Conservation (phyloP, 2,888 invertebrate genomes). For the Galerucella nymphaeae region DNA sequence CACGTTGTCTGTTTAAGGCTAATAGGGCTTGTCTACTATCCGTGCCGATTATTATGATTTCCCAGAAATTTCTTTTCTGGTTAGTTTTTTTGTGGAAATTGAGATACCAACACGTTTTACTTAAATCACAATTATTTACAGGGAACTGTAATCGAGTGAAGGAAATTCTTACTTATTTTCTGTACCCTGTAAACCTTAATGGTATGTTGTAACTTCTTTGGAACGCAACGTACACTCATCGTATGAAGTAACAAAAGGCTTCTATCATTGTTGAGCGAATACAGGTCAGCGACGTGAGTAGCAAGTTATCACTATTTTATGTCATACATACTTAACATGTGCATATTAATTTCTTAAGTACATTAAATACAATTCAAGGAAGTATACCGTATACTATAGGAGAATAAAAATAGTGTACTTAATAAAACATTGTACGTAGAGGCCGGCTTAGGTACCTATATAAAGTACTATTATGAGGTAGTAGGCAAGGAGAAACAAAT, state of each 20-base stretch:
- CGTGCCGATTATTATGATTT: no score
- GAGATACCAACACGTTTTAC: no score
- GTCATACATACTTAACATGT: conserved; percentile 20
- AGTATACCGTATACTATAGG: conserved; percentile 9
- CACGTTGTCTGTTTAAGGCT: no score
- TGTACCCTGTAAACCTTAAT: not conserved
- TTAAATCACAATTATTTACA: no score
- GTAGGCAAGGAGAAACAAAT: not conserved
- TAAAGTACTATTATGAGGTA: not conserved
- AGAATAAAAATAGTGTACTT: conserved; percentile 18
- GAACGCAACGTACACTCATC: not conserved
- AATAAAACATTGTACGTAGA: not conserved
- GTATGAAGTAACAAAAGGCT: conserved; percentile 31
- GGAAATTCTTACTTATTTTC: not conserved
- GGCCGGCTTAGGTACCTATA: not conserved
- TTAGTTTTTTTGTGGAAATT: no score
- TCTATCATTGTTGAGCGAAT: conserved; percentile 24
- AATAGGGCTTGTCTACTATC: no score
- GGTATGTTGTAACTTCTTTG: not conserved
- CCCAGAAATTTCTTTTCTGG: no score
- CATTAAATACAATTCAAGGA: conserved; percentile 23
- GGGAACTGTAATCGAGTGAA: no score
- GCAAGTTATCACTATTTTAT: conserved; percentile 39
- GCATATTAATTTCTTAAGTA: conserved; percentile 9
- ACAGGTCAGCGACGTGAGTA: conserved; percentile 51